phyloP scores from a whole-genome alignment of 1,140 invertebrate species.

The Sitodiplosis mosellana region DNA sequence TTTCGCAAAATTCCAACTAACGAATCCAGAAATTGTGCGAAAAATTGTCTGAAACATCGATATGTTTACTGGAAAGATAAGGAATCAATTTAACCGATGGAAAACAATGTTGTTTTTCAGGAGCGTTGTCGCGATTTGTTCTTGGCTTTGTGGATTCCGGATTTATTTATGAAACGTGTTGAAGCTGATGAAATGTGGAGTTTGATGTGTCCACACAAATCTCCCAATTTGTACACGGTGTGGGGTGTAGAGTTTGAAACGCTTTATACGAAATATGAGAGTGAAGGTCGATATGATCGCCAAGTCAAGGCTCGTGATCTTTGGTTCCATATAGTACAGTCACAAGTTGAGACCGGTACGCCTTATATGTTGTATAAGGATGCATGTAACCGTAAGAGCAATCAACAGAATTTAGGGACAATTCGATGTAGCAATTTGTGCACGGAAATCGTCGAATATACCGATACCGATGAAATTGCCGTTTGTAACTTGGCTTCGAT shows the following conservation, averaged over 20 bases:
- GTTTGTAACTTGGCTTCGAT: conserved; percentile 58
- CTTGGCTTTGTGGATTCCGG: conserved; percentile 55
- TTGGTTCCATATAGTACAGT: conserved; percentile 44
- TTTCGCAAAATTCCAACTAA: too few relatives aligned
- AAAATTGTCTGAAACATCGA: too few relatives aligned
- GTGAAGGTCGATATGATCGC: conserved; percentile 30
- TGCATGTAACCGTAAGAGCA: conserved; percentile 49
- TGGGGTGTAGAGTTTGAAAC: conserved; percentile 49
- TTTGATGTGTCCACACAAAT: conserved; percentile 50
- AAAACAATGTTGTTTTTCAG: too few relatives aligned
- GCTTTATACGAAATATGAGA: conserved; percentile 43
- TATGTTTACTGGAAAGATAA: too few relatives aligned
- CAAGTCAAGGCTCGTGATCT: conserved; percentile 40
- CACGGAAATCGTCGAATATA: conserved; percentile 52
- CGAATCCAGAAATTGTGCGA: too few relatives aligned
- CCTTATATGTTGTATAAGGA: conserved; percentile 56
- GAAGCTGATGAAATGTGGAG: conserved; percentile 41
- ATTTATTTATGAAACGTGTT: conserved; percentile 52
- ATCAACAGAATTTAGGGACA: conserved; percentile 54
- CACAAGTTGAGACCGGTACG: conserved; percentile 51
- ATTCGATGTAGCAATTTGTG: conserved; percentile 56
- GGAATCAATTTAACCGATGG: too few relatives aligned
- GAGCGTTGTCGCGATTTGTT: conserved; percentile 43
- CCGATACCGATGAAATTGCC: conserved; percentile 41
- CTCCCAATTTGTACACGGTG: conserved; percentile 37